These are phyloP conservation scores for Poecilia picta DNA, from an alignment of 2,797 vertebrate species.

Conservation along the genomic window DNA sequence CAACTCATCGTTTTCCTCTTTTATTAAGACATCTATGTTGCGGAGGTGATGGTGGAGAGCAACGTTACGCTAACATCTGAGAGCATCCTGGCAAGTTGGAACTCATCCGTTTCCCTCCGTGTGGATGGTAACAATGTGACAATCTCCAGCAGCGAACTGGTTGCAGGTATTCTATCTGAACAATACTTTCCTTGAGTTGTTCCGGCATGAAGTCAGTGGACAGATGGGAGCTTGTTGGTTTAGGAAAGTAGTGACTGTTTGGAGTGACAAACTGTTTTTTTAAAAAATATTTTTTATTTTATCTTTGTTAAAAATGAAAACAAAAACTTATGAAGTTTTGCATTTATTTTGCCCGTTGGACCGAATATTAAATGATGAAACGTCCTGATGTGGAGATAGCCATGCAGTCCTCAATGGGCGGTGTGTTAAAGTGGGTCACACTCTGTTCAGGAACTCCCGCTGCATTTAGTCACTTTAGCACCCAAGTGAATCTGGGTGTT, in stretches of 20 bases:
- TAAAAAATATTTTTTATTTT: not conserved
- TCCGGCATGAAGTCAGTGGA: not conserved
- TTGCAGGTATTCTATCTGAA: slow-evolving; percentile 51
- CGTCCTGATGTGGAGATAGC: not conserved
- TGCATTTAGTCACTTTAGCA: not conserved
- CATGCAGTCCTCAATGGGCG: not conserved
- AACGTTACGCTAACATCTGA: slow-evolving; percentile 34
- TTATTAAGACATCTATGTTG: slow-evolving; percentile 19
- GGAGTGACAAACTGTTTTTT: not conserved
- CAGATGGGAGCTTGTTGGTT: not conserved
- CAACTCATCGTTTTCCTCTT: not conserved
- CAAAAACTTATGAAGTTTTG: not conserved
- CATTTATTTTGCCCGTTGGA: not conserved
- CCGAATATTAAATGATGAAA: not conserved
- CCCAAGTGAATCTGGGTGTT: not conserved
- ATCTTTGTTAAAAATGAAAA: not conserved
- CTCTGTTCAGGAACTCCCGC: not conserved
- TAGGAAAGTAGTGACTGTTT: not conserved
- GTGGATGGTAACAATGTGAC: not conserved
- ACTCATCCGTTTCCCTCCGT: accelerated
- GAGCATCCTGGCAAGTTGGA: slow-evolving; percentile 27
- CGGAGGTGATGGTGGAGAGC: slow-evolving; percentile 63
- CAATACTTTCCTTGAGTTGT: not conserved
- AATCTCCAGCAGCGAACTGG: accelerated
- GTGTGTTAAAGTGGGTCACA: not conserved